These are phyloP conservation scores for Myotis lucifugus DNA, from an alignment of 2,113 vertebrate genomes.

Conservation along the genomic window DNA sequence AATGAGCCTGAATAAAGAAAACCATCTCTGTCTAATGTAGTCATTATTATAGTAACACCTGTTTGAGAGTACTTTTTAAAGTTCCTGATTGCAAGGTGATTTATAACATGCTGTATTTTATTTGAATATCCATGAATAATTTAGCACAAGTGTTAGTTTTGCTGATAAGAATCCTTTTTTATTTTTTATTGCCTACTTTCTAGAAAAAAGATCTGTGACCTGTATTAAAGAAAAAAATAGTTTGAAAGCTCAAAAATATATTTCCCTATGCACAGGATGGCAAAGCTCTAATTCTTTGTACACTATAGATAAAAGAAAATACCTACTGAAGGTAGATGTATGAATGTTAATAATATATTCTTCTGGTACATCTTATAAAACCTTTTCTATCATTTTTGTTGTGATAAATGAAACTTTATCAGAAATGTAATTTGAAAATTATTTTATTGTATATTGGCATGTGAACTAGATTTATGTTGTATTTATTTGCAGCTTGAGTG, in stretches of 20 bases:
- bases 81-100: background rate
- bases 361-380: background rate
- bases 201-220: background rate
- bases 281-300: background rate
- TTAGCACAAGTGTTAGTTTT: slow-evolving; percentile 41
- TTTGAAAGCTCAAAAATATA: background rate
- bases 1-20: background rate
- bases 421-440: background rate
- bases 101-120: slow-evolving; percentile 39
- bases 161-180: background rate
- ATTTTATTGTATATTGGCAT: background rate
- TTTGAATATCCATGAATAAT: slow-evolving; percentile 46
- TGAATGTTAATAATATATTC: background rate
- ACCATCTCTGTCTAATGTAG: background rate
- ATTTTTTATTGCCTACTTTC: slow-evolving; percentile 32
- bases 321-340: background rate
- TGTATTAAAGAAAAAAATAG: background rate
- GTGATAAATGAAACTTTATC: background rate
- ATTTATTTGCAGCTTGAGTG: background rate
- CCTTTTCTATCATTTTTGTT: background rate
- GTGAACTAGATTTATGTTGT: background rate
- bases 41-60: background rate
- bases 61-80: background rate
- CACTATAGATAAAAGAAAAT: background rate
- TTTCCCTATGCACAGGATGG: background rate